Percentiles rank a stretch among this genome's conserved stretches.
Evolutionary conservation across 2,888 invertebrate species (phyloP).

Genomic region (Chalcis sispes): DNA sequence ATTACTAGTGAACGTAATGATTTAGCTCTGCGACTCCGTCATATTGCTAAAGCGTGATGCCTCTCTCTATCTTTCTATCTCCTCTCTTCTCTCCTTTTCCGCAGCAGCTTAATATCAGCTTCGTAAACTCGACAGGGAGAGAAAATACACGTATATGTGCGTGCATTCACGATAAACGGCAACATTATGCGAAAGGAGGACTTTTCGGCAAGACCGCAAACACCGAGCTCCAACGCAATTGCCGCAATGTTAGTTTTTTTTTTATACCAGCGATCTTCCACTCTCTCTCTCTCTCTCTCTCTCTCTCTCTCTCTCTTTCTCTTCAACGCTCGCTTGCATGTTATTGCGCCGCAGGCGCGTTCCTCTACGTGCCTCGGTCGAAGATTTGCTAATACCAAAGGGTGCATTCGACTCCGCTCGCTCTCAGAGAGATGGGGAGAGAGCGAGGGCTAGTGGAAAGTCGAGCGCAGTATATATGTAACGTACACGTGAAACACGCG

Average conservation of each 20-base stretch:
- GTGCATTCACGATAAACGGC: neutral
- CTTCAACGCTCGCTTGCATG: neutral
- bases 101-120: too few relatives aligned
- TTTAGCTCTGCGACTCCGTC: constrained; percentile 2
- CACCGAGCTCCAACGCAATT: constrained; percentile 7
- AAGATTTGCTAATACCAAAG: constrained; percentile 16
- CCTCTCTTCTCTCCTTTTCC: too few relatives aligned
- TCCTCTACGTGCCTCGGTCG: constrained; percentile 19
- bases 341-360: neutral
- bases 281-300: too few relatives aligned
- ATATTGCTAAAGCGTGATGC: neutral
- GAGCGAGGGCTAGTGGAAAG: neutral
- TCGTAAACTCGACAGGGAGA: too few relatives aligned
- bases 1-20: too few relatives aligned
- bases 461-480: neutral
- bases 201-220: constrained; percentile 10
- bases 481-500: neutral
- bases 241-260: too few relatives aligned
- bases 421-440: too few relatives aligned
- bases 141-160: too few relatives aligned
- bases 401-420: neutral
- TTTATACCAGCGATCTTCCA: too few relatives aligned
- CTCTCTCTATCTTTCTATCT: too few relatives aligned
- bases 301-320: too few relatives aligned
- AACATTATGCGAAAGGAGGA: constrained; percentile 10